Conservation (phyloP, 2,113 vertebrate species). For the Takifugu flavidus region DNA sequence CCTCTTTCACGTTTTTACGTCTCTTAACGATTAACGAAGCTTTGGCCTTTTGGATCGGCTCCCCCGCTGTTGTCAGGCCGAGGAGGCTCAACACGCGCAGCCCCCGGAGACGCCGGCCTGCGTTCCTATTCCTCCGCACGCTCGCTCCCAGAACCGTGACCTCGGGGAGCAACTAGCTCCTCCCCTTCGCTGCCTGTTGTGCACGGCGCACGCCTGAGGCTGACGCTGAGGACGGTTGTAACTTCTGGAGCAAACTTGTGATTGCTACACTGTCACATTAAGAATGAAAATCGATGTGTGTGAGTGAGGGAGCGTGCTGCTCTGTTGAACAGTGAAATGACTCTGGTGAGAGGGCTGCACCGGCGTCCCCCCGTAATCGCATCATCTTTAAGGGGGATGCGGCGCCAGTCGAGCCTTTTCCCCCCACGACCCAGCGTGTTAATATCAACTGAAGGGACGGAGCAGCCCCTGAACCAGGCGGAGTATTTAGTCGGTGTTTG, state of each 20-base stretch:
- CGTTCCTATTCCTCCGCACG: constrained; percentile 47
- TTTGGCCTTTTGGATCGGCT: constrained; percentile 28
- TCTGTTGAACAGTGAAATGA: constrained; percentile 77
- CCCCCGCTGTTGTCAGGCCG: constrained; percentile 37
- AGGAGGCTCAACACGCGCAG: constrained; percentile 38
- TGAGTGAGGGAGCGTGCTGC: constrained; percentile 58
- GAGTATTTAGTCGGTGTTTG: constrained; percentile 8
- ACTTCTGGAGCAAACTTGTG: constrained; percentile 67
- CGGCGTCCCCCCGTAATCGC: constrained; percentile 55
- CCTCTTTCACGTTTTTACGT: constrained; percentile 3
- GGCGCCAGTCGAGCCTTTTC: constrained; percentile 33
- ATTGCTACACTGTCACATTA: constrained; percentile 63
- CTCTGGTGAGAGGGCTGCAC: constrained; percentile 42
- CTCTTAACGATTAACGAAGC: constrained; percentile 30
- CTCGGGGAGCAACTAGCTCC: constrained; percentile 34
- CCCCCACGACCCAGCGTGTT: constrained; percentile 15
- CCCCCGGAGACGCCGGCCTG: constrained; percentile 47
- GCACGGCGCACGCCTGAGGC: background rate
- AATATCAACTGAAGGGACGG: constrained; percentile 39
- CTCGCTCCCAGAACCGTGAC: constrained; percentile 42
- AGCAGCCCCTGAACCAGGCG: constrained; percentile 17
- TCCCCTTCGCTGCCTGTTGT: constrained; percentile 3
- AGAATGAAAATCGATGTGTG: constrained; percentile 65
- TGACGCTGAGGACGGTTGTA: constrained; percentile 24
- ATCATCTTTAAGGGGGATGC: constrained; percentile 42